These are phyloP conservation scores for Aldrovandia affinis DNA, from an alignment of 2,797 vertebrate species.

Conservation along the genomic window DNA sequence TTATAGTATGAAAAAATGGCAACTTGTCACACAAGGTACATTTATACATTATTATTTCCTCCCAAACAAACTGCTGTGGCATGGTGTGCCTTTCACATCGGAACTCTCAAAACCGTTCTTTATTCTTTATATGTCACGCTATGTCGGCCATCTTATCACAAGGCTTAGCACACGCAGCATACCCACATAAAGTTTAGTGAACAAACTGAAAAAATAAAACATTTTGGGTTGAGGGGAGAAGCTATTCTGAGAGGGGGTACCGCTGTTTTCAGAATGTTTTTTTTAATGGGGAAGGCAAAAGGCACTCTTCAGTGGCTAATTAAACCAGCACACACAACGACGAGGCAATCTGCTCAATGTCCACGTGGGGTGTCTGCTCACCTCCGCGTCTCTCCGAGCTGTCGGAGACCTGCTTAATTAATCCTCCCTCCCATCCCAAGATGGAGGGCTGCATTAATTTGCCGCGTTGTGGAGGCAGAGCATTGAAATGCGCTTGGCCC, in stretches of 20 bases:
- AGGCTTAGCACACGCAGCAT: not conserved
- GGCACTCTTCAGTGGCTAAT: constrained; percentile 10
- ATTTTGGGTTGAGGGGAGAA: not conserved
- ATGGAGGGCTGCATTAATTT: not conserved
- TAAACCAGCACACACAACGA: constrained; percentile 6
- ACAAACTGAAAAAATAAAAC: not conserved
- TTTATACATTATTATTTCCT: no score
- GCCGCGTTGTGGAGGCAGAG: not conserved
- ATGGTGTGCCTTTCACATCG: no score
- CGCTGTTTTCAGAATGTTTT: not conserved
- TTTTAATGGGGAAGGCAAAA: not conserved
- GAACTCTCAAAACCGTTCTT: no score
- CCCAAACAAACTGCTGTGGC: no score
- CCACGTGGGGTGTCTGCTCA: constrained; percentile 4
- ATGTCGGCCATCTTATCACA: not conserved
- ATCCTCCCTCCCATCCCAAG: not conserved
- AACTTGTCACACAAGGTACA: no score
- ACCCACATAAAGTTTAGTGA: not conserved
- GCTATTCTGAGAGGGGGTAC: not conserved
- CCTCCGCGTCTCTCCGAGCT: not conserved
- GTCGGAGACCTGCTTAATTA: constrained; percentile 7
- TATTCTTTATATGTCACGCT: no score
- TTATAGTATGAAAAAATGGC: no score
- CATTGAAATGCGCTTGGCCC: not conserved
- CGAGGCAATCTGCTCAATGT: not conserved